Evolutionary conservation across 2,113 vertebrate genomes (phyloP).

Genomic region (Lagopus leucura): DNA sequence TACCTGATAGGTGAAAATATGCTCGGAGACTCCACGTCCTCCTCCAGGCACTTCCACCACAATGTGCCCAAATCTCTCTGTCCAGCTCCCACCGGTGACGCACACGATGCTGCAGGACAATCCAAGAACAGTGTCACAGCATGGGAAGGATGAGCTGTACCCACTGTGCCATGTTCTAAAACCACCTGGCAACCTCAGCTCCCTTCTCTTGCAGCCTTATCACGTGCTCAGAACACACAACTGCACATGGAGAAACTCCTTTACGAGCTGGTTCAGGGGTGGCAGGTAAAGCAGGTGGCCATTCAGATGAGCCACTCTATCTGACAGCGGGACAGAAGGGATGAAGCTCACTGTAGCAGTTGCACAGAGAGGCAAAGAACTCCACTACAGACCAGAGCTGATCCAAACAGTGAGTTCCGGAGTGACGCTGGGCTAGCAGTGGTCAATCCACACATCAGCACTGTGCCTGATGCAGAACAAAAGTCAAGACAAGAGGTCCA

Average conservation of each 20-base stretch:
- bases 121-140: conserved; percentile 20
- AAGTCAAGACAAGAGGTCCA: background rate
- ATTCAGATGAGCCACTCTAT: background rate
- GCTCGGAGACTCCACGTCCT: conserved; percentile 85
- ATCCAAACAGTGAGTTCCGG: background rate
- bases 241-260: background rate
- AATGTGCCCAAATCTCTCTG: conserved; percentile 80
- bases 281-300: background rate
- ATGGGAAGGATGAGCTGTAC: background rate
- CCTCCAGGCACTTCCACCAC: conserved; percentile 88
- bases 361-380: background rate
- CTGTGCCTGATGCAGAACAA: background rate
- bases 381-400: background rate
- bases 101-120: conserved; percentile 89
- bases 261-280: background rate
- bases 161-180: background rate
- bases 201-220: conserved; percentile 1
- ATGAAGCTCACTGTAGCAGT: background rate
- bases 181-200: background rate
- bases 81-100: conserved; percentile 80
- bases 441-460: background rate
- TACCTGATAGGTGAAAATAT: conserved; percentile 93
- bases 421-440: background rate
- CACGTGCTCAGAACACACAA: background rate
- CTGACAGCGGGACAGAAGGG: background rate